Conservation (phyloP, 2,113 vertebrate species). For the Andinoacara biseriatus region DNA sequence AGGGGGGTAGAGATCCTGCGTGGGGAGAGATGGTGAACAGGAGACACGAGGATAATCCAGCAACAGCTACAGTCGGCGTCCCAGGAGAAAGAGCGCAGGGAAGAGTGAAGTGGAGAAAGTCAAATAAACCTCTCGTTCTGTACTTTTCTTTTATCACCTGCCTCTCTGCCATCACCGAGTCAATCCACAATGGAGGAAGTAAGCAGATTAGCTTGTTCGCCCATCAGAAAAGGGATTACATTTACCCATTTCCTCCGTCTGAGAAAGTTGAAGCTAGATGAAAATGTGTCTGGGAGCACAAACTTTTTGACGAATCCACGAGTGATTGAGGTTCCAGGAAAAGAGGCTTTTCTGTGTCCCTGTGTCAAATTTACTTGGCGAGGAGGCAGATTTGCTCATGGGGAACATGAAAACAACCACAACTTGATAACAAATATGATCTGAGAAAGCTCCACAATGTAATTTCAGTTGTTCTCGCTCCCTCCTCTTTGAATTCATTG, state of each 20-base stretch:
- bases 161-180: conserved; percentile 55
- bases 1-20: conserved; percentile 2
- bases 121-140: conserved; percentile 58
- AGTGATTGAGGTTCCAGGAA: conserved; percentile 58
- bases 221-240: conserved; percentile 70
- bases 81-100: conserved; percentile 21
- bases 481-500: background rate
- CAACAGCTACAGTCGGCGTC: conserved; percentile 24
- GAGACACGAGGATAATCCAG: conserved; percentile 56
- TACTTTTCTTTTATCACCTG: conserved; percentile 68
- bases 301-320: conserved; percentile 55
- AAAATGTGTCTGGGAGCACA: conserved; percentile 58
- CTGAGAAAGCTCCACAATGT: background rate
- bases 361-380: conserved; percentile 42
- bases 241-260: conserved; percentile 50
- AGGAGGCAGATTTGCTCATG: conserved; percentile 38
- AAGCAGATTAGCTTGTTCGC: conserved; percentile 72
- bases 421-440: conserved; percentile 38
- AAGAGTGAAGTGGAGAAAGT: conserved; percentile 46
- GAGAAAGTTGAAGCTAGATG: conserved; percentile 46
- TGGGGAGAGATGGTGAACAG: conserved; percentile 23
- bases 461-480: background rate
- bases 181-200: conserved; percentile 62
- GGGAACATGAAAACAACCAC: conserved; percentile 42
- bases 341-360: conserved; percentile 55